Conservation (phyloP, 2,797 vertebrate genomes). For the Choloepus didactylus region DNA sequence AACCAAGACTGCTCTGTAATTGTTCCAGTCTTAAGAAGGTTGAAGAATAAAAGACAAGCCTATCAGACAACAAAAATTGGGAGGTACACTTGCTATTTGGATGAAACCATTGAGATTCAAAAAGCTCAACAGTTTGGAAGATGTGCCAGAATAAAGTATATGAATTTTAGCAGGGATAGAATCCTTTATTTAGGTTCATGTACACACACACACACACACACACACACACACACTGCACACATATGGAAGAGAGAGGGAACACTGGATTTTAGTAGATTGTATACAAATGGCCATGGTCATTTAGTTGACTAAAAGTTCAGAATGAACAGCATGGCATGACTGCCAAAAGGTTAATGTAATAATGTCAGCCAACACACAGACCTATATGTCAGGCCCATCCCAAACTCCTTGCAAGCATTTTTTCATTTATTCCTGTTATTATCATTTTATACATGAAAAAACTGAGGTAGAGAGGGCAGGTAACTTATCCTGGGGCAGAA, state of each 20-base stretch:
- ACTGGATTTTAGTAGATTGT: neutral
- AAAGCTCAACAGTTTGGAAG: neutral
- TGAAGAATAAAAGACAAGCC: neutral
- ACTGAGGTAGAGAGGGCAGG: neutral
- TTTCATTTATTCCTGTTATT: conserved; percentile 37
- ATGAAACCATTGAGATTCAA: conserved; percentile 25
- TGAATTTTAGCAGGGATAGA: neutral
- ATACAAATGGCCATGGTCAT: neutral
- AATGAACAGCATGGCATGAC: neutral
- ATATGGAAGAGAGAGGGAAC: neutral
- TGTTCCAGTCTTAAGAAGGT: neutral
- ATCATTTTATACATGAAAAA: conserved; percentile 23
- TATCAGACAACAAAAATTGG: conserved; percentile 11
- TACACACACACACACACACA: neutral
- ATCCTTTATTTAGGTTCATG: neutral
- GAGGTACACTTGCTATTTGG: neutral
- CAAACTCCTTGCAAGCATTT: conserved; percentile 48
- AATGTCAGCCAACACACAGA: neutral
- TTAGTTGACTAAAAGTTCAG: conserved; percentile 35
- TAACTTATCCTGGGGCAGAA: neutral
- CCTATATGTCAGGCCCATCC: neutral
- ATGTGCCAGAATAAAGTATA: conserved; percentile 26
- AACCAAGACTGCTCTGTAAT: conserved; percentile 12
- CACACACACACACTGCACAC: neutral
- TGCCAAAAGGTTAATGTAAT: neutral